phyloP scores from a whole-genome alignment of 2,113 vertebrate genomes.

The Trachemys scripta region DNA sequence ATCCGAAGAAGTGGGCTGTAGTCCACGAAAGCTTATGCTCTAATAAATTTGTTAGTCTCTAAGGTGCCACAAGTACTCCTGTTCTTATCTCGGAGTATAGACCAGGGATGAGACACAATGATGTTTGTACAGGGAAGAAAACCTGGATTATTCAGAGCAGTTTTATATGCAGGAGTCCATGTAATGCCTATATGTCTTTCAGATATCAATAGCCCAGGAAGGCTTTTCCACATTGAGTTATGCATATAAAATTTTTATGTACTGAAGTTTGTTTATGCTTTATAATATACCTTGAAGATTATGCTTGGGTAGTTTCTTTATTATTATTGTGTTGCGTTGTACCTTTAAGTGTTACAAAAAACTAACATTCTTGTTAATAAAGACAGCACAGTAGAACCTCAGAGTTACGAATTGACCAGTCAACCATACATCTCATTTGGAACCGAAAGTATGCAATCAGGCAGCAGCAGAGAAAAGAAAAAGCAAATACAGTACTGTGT shows the following conservation, averaged over 20 bases:
- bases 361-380: no score
- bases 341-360: no score
- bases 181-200: background rate
- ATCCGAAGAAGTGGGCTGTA: no score
- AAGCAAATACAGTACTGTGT: no score
- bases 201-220: background rate
- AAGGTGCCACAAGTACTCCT: no score
- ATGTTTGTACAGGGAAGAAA: background rate
- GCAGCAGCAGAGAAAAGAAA: no score
- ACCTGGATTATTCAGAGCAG: background rate
- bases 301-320: background rate
- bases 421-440: no score
- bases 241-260: background rate
- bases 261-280: background rate
- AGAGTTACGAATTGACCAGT: no score
- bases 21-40: no score
- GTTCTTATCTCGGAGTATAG: background rate
- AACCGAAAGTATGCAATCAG: no score
- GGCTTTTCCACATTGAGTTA: background rate
- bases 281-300: background rate
- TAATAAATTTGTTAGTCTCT: no score
- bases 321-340: background rate
- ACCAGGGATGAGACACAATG: background rate
- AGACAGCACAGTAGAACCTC: no score
- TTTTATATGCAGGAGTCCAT: background rate